Base-by-base conservation (phyloP, 2,797 vertebrate species). In the Melopsittacus undulatus region DNA sequence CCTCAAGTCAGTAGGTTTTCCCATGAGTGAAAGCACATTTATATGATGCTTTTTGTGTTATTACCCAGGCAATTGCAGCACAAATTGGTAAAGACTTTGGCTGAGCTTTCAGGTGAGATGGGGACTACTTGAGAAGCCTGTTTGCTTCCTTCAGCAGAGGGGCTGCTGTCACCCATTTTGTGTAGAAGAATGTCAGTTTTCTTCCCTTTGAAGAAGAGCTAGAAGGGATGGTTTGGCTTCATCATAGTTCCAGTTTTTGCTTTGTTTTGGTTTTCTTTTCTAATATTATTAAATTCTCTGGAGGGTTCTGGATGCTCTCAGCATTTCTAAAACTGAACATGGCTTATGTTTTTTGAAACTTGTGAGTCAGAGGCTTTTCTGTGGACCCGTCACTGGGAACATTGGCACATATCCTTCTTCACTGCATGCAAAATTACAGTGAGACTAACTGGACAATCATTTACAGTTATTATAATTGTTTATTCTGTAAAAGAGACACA, bases 391-490 rank as follows among this genome's bases (percentile, higher is more conserved):
- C 74, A 27, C 85, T 91, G 76, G 61, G 87, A 94, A 75, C 5
- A 8, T 34, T 52, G 91, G 40, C 30, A 5, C 22, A 52, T 5
- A 3, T 86, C 66, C 43, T 87, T 79, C 43, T 87, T 79, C 66
- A 21, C 68, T 85, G 56, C 92, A 77, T 3, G 7, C 48, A n/a
- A 51, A 63, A 48, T 84, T 84, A 67, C 64, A 46, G 21, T 92
- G 64, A 95, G 79, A 94, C 79, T 94, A 95, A 87, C 42, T 63
- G 52, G 52, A 67, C 66, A 67, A 69, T 87, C n/a, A 78, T 95
- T 97, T 92, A 83, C 59, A 86, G 76, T 68, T 83, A 76, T 46
- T 90, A 68, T 74, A 85, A 85, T 70, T 94, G 68, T 73, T 94
- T 83, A 66, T 43, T 69, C 52, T 13, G 24, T 67, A 87, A 95